Percentiles rank a stretch among this genome's conserved stretches.
Conservation (phyloP, 1,140 invertebrate genomes). For the Nomia melanderi region DNA sequence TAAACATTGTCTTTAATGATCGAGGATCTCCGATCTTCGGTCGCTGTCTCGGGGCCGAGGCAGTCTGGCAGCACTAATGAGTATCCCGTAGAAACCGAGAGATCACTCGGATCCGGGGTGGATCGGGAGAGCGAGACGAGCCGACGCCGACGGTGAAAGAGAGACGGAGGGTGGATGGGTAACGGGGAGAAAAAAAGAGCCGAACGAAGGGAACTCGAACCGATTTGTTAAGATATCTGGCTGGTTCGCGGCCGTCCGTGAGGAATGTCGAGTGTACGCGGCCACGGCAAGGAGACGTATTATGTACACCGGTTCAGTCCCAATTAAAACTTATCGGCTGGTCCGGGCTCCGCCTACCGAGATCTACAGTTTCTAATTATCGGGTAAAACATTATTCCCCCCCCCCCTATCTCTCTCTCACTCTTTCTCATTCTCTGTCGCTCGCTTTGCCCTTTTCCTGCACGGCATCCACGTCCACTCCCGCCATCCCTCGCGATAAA, state of each 20-base stretch:
- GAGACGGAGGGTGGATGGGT: slow-evolving; percentile 38
- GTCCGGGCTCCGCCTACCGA: slow-evolving; percentile 2
- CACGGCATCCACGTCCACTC: too few species aligned
- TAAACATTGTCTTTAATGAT: slow-evolving; percentile 55
- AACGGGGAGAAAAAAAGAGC: slow-evolving; percentile 33
- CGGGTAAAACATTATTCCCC: slow-evolving; percentile 63
- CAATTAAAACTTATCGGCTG: slow-evolving; percentile 58
- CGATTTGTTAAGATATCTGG: slow-evolving; percentile 56
- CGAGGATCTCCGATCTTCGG: slow-evolving; percentile 42
- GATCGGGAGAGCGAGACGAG: slow-evolving; percentile 63
- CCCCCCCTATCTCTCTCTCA: not conserved
- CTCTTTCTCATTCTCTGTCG: not conserved
- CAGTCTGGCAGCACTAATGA: slow-evolving; percentile 57
- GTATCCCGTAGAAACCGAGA: slow-evolving; percentile 49
- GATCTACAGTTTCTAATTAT: slow-evolving; percentile 61
- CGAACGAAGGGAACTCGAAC: slow-evolving; percentile 33
- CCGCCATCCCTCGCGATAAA: slow-evolving; percentile 50
- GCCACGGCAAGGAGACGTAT: slow-evolving; percentile 32
- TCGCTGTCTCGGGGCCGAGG: slow-evolving; percentile 11
- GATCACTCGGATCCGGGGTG: slow-evolving; percentile 29
- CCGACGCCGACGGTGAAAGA: slow-evolving; percentile 44
- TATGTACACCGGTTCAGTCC: slow-evolving; percentile 22
- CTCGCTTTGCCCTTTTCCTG: too few species aligned
- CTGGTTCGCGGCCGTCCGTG: slow-evolving; percentile 25
- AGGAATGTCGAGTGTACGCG: slow-evolving; percentile 42